phyloP scores from a whole-genome alignment of 1,140 invertebrate species.

The Trichonephila inaurata region DNA sequence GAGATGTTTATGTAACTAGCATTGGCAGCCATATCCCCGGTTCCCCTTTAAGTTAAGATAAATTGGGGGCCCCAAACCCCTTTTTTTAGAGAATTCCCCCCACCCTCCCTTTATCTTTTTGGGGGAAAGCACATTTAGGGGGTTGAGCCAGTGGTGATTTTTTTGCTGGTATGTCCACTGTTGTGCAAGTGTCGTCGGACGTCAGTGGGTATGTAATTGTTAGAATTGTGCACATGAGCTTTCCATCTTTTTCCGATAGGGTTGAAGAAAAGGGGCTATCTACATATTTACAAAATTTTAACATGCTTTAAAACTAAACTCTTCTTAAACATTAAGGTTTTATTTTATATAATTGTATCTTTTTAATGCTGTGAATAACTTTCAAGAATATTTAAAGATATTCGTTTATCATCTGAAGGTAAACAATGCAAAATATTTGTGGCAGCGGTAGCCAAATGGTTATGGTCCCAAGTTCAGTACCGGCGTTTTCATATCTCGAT shows the following conservation, averaged over 20 bases:
- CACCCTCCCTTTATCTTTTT: background rate
- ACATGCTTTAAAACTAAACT: too few relatives aligned
- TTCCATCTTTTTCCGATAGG: slow-evolving; percentile 66
- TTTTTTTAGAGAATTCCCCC: background rate
- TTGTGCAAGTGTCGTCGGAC: slow-evolving; percentile 47
- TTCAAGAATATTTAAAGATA: too few relatives aligned
- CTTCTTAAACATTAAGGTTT: too few relatives aligned
- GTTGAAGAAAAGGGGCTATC: background rate
- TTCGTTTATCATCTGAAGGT: too few relatives aligned
- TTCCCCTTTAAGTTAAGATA: slow-evolving; percentile 73
- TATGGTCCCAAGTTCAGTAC: too few relatives aligned
- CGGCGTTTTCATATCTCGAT: too few relatives aligned
- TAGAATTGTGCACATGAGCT: slow-evolving; percentile 50
- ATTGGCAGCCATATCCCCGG: slow-evolving; percentile 71
- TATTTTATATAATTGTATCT: too few relatives aligned
- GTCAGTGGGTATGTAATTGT: slow-evolving; percentile 71
- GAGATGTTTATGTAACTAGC: slow-evolving; percentile 75
- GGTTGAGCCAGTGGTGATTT: slow-evolving; percentile 55
- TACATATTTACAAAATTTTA: background rate
- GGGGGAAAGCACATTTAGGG: background rate
- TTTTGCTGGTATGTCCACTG: background rate
- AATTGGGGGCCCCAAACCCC: slow-evolving; percentile 45
- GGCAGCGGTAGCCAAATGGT: too few relatives aligned
- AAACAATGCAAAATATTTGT: too few relatives aligned
- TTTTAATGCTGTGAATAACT: too few relatives aligned